A percentile compares a stretch with the other conserved stretches of the same genome.
These are phyloP conservation scores for Crypturellus tataupa DNA, from an alignment of 2,797 vertebrate species.

Conservation along the genomic window DNA sequence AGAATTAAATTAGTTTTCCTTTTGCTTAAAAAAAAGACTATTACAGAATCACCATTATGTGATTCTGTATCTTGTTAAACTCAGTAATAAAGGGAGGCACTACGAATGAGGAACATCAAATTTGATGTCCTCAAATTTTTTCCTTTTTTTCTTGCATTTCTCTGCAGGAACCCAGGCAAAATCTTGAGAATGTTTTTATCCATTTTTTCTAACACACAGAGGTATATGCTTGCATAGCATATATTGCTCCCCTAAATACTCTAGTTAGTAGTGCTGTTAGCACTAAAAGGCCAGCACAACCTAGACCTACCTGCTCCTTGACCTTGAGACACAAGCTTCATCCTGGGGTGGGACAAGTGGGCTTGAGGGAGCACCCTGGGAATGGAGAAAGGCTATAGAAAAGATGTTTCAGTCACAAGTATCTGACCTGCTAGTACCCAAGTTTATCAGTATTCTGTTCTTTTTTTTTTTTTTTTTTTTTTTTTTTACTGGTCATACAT, in stretches of 20 bases:
- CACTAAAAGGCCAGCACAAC: background rate
- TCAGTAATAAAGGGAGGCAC: background rate
- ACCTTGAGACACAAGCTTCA: background rate
- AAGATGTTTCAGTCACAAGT: background rate
- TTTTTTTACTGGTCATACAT: accelerated
- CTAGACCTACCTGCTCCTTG: background rate
- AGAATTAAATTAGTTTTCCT: background rate
- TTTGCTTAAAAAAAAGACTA: background rate
- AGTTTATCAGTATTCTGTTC: background rate
- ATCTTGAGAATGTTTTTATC: background rate
- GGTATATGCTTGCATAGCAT: background rate
- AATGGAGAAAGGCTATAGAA: background rate
- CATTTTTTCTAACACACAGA: background rate
- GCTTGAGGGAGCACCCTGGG: background rate
- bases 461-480: too few species aligned
- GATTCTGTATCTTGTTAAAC: background rate
- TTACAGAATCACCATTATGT: too few species aligned
- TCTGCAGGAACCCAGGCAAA: background rate
- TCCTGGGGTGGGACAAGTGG: background rate
- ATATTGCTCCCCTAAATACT: background rate
- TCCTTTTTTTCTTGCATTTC: background rate
- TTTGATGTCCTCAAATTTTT: background rate
- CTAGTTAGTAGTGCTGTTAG: background rate
- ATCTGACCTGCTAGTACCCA: background rate
- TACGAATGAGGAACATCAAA: background rate